Base-by-base conservation (phyloP, 2,113 vertebrate species). In the Cranoglanis bouderius region DNA sequence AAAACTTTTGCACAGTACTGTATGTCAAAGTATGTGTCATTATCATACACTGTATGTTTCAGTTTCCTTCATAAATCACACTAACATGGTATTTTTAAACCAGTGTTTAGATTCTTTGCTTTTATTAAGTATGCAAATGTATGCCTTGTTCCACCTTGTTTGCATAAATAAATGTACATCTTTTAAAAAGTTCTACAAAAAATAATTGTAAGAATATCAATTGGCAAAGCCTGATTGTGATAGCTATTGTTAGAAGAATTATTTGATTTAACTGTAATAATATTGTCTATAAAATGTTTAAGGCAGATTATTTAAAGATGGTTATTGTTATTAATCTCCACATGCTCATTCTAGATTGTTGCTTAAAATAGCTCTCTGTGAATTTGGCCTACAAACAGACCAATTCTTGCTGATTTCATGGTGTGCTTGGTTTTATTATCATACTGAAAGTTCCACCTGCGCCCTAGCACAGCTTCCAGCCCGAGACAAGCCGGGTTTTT, bases 371-470 rank as follows among this genome's bases (percentile, higher is more conserved):
- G 74, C 72, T 75, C 55, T 72, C 10, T 38, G 55, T 57, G 10
- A 86, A 38, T 77, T 35, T 77, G 53, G 51, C 57, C 75, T 49
- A 87, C 74, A 61, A 49, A 10, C 83, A 85, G 59, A 84, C 4
- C 63, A 72, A 70, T 67, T 70, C 84, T 19, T 67, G 85, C 61
- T 87, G 75, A 87, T 80, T 87, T 87, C 55, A 57, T 81, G 85
- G 85, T 51, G 57, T 51, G 75, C 21, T 81, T 81, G 29, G 43
- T 61, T 59, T 87, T 78, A 88, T 88, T 82, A 88, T 82, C 21
- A 82, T 82, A 72, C 61, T 83, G 35, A 57, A 65, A 57, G 26
- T 53, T 55, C 78, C 78, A 88, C 87, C 80, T 88, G 80, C 21
- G 24, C 24, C 87, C 87, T 82, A 67, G 26, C 74, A 32, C 29